Base-by-base conservation (phyloP, 2,888 invertebrate species). In the Phragmatobia fuliginosa region DNA sequence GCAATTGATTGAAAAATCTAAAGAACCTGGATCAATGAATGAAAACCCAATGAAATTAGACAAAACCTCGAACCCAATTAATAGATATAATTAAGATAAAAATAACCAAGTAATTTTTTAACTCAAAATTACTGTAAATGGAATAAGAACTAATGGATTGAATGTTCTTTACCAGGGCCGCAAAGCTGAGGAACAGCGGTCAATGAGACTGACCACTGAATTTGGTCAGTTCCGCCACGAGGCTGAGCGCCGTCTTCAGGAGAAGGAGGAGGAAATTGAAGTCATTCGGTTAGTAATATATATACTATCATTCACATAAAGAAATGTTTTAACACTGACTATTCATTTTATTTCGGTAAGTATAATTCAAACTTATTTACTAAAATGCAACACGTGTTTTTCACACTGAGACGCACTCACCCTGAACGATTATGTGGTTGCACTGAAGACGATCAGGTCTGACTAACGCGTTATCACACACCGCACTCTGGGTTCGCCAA, bases 251-350 rank as follows among this genome's bases (percentile, higher is more conserved):
- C 98, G 99, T 89, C 96, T 99, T 87, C 97, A 98, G 83, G 99
- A 99, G 96, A 99, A 99, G 97, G 99, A 99, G 85, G 99, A 99
- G 92, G 99, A 99, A 96, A 97, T 99, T 90, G 99, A 99, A 96
- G 96, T 97, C 85, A 98, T 99, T 92, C 99, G 99, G 99, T 99
- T 94, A 97, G 97, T 84, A 52, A n/a, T n/a, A n/a, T n/a, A n/a
- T 21, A 63, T 14, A 16, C 18, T 25, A n/a, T 6, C 14, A 16
- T 31, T 28, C 0, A 28, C 18, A 6, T 31, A 14, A 52, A 58
- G 18, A 58, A 58, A 16, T 7, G 31, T 25, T 25, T 25, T 25
- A 52, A 52, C 21, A 52, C 49, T 52, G 2, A 25, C 25, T n/a
- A 52, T 25, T 52, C 25, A 25, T 28, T 56, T 56, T 6, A 14